Evolutionary conservation across 2,113 vertebrate species (phyloP).

Genomic region (Acinonyx jubatus): DNA sequence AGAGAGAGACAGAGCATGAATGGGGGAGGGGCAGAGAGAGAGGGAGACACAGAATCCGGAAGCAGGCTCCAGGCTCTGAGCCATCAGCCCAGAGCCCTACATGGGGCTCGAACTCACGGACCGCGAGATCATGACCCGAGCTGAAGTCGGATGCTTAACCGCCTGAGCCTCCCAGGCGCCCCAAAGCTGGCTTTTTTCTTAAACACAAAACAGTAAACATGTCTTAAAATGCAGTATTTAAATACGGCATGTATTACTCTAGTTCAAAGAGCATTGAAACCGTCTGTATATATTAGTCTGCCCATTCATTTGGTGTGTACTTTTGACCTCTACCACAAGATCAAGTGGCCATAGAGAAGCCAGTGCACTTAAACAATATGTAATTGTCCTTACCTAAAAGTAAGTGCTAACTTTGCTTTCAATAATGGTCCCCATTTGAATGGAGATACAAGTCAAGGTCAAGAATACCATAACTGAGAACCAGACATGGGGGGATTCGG

Average conservation of each 20-base stretch:
- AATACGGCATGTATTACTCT: not conserved
- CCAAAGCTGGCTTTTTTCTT: not conserved
- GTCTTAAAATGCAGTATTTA: not conserved
- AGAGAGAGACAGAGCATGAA: no score
- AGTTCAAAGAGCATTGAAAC: not conserved
- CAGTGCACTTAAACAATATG: not conserved
- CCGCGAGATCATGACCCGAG: no score
- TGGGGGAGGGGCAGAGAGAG: no score
- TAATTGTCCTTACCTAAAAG: not conserved
- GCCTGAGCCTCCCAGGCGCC: no score
- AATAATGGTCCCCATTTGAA: not conserved
- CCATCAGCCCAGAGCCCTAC: no score
- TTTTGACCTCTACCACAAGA: not conserved
- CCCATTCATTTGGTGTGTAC: not conserved
- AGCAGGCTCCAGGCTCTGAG: no score
- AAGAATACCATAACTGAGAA: not conserved
- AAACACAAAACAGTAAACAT: not conserved
- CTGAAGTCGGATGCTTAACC: no score
- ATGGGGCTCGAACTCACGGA: fast-evolving
- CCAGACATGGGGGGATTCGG: not conserved
- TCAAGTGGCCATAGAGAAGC: not conserved
- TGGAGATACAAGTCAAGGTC: not conserved
- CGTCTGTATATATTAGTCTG: not conserved
- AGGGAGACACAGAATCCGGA: no score
- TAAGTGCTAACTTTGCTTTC: not conserved